Evolutionary conservation across 1,140 invertebrate species (phyloP), one percentile per base, ranked within the genome.

Genomic region (Pachypeltis micranthus): DNA sequence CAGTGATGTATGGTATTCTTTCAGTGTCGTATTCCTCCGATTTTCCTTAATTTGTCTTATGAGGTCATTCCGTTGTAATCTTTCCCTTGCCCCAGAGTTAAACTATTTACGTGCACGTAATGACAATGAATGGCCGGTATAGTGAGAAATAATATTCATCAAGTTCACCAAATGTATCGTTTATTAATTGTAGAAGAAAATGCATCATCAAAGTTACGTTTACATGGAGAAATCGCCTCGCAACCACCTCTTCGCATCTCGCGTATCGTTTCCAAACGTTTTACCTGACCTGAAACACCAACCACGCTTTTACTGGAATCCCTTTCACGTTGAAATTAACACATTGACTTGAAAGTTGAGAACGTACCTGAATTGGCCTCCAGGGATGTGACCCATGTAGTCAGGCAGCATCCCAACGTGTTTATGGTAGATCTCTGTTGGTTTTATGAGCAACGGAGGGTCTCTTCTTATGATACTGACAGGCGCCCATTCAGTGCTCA

Each of bases 371-470:
- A 82, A 85, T 64, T 78, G 76, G 58, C 77, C 77, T 44, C 85
- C 85, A 0, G 85, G 85, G 56, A 88, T 80, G 67, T 88, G 85
- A 1, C 85, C 85, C 2, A 79, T 78, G 72, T 88, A 88, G 70
- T 84, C 84, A 0, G 85, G 85, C 59, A 88, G 69, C 74, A 86
- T 79, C 12, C 85, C 84, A 34, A 83, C 78, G 63, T 86, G 80
- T 63, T 82, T 81, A 67, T 83, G 81, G 65, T 87, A 87, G 31
- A 87, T 80, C 69, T 83, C 76, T 24, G 75, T 74, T 2, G 78
- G 74, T 67, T 76, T 70, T 26, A 78, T 74, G 14, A 74, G 34
- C 12, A 78, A 68, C 1, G 77, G 79, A 1, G 76, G 77, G 68
- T 81, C 77, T 0, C 79, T 75, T 34, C 74, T 73, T 29, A 72